Conservation (phyloP, 2,888 invertebrate species). For the Deilephila porcellus region DNA sequence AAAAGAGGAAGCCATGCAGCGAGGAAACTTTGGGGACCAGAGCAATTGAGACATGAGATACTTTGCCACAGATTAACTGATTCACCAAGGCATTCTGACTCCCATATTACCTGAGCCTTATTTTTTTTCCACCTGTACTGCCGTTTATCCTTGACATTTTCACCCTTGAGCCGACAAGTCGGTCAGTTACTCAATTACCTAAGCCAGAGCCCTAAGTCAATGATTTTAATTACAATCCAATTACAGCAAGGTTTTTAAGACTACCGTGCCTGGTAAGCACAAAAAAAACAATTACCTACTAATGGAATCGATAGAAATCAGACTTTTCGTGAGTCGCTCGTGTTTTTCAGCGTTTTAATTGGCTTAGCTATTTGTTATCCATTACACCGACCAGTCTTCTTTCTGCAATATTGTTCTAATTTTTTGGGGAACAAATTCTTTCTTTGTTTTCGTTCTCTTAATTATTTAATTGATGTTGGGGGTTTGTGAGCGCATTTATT, state of each 20-base stretch:
- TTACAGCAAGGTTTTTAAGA: conserved; percentile 9
- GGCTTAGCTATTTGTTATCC: conserved; percentile 46
- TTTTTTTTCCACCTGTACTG: too few species aligned
- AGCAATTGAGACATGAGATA: too few species aligned
- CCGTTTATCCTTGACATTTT: too few species aligned
- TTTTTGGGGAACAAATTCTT: not conserved
- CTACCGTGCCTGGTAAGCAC: not conserved
- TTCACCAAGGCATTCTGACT: too few species aligned
- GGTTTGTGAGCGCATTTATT: too few species aligned
- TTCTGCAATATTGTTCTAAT: not conserved
- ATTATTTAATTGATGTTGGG: too few species aligned
- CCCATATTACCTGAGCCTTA: too few species aligned
- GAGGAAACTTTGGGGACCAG: too few species aligned
- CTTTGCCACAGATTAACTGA: too few species aligned
- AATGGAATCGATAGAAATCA: conserved; percentile 19
- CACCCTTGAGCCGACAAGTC: too few species aligned
- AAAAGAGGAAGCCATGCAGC: too few species aligned
- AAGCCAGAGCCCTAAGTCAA: not conserved
- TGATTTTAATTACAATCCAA: conserved; percentile 10
- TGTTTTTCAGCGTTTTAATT: conserved; percentile 35
- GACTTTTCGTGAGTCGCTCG: not conserved
- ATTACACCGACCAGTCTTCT: conserved; percentile 42
- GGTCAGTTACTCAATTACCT: not conserved
- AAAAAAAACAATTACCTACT: conserved; percentile 9
- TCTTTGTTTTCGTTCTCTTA: not conserved